A percentile compares a stretch with the other conserved stretches of the same genome.
Conservation (phyloP, 2,797 vertebrate genomes). For the Bovichtus variegatus region DNA sequence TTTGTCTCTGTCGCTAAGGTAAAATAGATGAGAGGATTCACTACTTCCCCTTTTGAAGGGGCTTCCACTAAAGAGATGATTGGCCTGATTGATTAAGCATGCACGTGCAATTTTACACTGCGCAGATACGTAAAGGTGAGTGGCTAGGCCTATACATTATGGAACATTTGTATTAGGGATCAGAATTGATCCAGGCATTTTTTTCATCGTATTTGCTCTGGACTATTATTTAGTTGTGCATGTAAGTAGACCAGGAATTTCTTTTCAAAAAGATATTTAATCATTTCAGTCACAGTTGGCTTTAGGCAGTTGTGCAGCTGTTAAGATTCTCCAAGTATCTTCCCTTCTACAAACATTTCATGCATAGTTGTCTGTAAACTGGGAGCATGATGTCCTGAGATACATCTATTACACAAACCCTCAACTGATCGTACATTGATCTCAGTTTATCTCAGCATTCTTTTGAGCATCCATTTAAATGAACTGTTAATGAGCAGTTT, state of each 20-base stretch:
- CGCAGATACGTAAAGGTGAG: slow-evolving; percentile 22
- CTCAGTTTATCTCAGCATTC: slow-evolving; percentile 32
- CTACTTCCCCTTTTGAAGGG: slow-evolving; percentile 8
- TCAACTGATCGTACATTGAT: slow-evolving; percentile 31
- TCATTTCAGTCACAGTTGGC: slow-evolving; percentile 23
- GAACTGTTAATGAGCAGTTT: slow-evolving; percentile 47
- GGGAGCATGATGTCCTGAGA: slow-evolving; percentile 21
- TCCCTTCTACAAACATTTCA: slow-evolving; percentile 14
- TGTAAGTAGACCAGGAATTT: slow-evolving; percentile 19
- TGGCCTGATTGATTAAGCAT: slow-evolving; percentile 17
- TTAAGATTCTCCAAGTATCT: slow-evolving; percentile 35
- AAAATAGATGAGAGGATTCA: slow-evolving; percentile 9
- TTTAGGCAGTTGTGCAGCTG: slow-evolving; percentile 29
- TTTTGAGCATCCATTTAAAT: slow-evolving; percentile 38
- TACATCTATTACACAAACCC: slow-evolving; percentile 33
- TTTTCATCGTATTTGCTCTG: not conserved
- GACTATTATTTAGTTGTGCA: slow-evolving; percentile 27
- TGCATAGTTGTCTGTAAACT: slow-evolving; percentile 19
- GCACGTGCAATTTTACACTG: slow-evolving; percentile 11
- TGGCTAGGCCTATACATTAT: not conserved
- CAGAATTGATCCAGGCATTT: slow-evolving; percentile 11
- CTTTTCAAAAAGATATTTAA: slow-evolving; percentile 34
- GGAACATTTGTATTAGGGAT: not conserved
- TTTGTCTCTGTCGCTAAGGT: slow-evolving; percentile 19
- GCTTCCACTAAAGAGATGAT: slow-evolving; percentile 6